A percentile compares a stretch with the other conserved stretches of the same genome.
Conservation (phyloP, 2,113 vertebrate species). For the Lycaon pictus region DNA sequence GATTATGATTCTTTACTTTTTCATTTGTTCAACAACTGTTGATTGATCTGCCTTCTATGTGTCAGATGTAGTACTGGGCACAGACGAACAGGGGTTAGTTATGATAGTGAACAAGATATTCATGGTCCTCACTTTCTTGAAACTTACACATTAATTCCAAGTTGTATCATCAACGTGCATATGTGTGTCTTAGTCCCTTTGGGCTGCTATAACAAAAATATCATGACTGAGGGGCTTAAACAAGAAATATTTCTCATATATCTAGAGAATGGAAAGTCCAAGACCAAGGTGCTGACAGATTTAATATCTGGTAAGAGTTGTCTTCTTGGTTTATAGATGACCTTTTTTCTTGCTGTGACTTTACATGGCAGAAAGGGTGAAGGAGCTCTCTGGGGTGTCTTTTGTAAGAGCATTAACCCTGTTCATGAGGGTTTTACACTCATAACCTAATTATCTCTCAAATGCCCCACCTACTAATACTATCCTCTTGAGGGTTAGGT, state of each 20-base stretch:
- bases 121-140: conserved; percentile 35
- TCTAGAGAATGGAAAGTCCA: neutral
- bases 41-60: conserved; percentile 22
- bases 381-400: neutral
- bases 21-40: conserved; percentile 62
- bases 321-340: neutral
- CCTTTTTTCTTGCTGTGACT: neutral
- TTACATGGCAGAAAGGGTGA: neutral
- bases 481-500: neutral
- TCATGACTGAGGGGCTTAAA: neutral
- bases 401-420: neutral
- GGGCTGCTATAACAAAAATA: neutral
- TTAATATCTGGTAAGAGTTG: neutral
- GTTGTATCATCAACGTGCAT: neutral
- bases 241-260: neutral
- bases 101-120: neutral
- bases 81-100: neutral
- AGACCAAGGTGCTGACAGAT: neutral
- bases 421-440: neutral
- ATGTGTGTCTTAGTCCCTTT: neutral
- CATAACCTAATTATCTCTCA: neutral
- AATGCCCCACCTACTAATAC: neutral
- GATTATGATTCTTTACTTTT: conserved; percentile 47
- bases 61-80: neutral
- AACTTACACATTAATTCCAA: conserved; percentile 5